phyloP scores from a whole-genome alignment of 2,797 vertebrate genomes.

The Parauchenoglanis punctatus region DNA sequence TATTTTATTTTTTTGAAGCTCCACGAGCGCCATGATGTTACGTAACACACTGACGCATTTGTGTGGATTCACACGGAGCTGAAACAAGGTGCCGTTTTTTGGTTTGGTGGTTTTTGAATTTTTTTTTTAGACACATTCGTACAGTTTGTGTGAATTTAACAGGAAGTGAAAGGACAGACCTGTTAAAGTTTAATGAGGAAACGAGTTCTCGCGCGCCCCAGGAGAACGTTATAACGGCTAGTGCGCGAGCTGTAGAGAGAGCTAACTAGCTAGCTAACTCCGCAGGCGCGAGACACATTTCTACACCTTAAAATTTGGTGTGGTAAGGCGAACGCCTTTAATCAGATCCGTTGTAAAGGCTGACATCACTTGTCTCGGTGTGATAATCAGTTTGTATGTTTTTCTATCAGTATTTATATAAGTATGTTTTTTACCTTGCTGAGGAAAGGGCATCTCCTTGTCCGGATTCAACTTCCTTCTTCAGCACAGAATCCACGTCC shows the following conservation, averaged over 20 bases:
- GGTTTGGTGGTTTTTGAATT: not conserved
- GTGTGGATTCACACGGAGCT: not conserved
- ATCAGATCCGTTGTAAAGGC: not conserved
- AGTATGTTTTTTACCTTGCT: conserved; percentile 49
- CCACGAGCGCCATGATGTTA: not conserved
- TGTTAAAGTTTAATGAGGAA: not conserved
- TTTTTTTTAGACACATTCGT: not conserved
- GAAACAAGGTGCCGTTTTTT: not conserved
- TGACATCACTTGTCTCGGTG: rapidly evolving
- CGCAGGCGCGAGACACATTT: not conserved
- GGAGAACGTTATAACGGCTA: not conserved
- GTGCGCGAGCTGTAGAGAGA: not conserved
- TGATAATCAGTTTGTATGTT: not conserved
- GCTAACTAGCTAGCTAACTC: not conserved
- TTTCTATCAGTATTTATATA: not conserved
- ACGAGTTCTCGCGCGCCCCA: no score
- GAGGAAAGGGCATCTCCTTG: conserved; percentile 58
- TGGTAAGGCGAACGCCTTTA: not conserved
- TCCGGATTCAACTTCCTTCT: conserved; percentile 56
- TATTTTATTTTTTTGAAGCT: not conserved
- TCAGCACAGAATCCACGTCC: conserved; percentile 56
- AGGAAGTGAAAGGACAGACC: not conserved
- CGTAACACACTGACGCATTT: conserved; percentile 18
- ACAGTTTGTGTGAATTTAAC: not conserved
- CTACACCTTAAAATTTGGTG: no score